Base-by-base conservation (phyloP, 1,140 invertebrate genomes). In the Drosophila busckii region DNA sequence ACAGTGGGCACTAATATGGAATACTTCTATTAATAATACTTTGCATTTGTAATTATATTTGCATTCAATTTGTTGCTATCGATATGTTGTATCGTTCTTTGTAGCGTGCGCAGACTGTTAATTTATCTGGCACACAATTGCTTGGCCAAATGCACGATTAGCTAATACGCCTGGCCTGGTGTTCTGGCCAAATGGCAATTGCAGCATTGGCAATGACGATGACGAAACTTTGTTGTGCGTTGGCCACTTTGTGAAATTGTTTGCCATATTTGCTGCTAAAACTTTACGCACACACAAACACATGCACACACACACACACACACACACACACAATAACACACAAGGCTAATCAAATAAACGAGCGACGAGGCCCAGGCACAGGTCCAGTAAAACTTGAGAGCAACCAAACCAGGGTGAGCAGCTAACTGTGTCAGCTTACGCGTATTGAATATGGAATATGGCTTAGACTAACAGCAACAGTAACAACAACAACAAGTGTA, bases 171-270 rank as follows among this genome's bases (percentile, higher is more conserved):
- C n/a, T n/a, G n/a, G n/a, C n/a, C n/a, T n/a, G n/a, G n/a, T n/a
- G n/a, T n/a, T n/a, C n/a, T n/a, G n/a, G n/a, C n/a, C n/a, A n/a
- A n/a, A 19, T 16, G 49, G 49, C 49, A 54, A 54, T 60, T 54
- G 49, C 56, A 45, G 49, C n/a, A 54, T 58, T 55, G 61, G 53
- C 54, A 66, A 52, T 50, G 53, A 49, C 52, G 56, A 66, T 62
- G 54, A 54, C 42, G 35, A 82, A 80, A 80, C 64, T 80, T 80
- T n/a, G n/a, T 82, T 54, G 55, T n/a, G 48, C 49, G 34, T 66
- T 45, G 59, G 73, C 69, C 75, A 80, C 75, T 80, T 80, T 80
- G 75, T 62, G 69, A 80, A 80, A 83, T 80, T 80, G 75, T 80
- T 80, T 80, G 73, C 73, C 73, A 73, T 82, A 80, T 82, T 80